Evolutionary conservation across 92 coral and sea anemone genomes (phyloP).

Genomic region (Muricea muricata): DNA sequence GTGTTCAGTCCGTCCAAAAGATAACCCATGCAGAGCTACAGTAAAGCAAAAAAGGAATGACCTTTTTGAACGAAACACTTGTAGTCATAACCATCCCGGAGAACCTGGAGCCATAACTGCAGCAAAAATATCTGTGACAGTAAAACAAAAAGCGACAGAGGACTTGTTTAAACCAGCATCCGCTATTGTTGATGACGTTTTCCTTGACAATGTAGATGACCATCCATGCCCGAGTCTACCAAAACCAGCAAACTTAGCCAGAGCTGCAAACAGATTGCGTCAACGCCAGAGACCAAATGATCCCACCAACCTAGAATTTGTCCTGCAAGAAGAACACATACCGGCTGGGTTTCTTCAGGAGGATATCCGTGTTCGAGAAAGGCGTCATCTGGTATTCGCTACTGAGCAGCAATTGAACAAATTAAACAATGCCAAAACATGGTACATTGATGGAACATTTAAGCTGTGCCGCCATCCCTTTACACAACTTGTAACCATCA

Average conservation of each 20-base stretch:
- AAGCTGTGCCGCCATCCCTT: too few species aligned
- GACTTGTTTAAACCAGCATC: not conserved
- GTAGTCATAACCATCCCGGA: too few species aligned
- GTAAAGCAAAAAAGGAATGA: too few species aligned
- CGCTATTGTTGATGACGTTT: not conserved
- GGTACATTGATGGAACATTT: conserved; percentile 15
- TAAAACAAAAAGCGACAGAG: not conserved
- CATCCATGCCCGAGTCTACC: not conserved
- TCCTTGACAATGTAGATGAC: not conserved
- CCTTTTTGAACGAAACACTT: too few species aligned
- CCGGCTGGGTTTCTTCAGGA: not conserved
- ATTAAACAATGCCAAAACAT: too few species aligned
- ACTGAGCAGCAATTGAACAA: too few species aligned
- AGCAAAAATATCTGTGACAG: not conserved
- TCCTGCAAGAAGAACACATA: not conserved
- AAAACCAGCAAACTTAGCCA: too few species aligned
- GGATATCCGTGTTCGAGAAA: not conserved
- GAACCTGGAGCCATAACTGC: too few species aligned
- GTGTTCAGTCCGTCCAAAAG: not conserved
- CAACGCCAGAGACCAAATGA: not conserved
- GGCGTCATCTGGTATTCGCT: too few species aligned
- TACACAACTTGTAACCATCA: too few species aligned
- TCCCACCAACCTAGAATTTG: not conserved
- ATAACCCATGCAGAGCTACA: too few species aligned
- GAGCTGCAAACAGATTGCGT: not conserved